A percentile compares a stretch with the other conserved stretches of the same genome.
Conservation (phyloP, 2,797 vertebrate species). For the Lacerta bilineata region DNA sequence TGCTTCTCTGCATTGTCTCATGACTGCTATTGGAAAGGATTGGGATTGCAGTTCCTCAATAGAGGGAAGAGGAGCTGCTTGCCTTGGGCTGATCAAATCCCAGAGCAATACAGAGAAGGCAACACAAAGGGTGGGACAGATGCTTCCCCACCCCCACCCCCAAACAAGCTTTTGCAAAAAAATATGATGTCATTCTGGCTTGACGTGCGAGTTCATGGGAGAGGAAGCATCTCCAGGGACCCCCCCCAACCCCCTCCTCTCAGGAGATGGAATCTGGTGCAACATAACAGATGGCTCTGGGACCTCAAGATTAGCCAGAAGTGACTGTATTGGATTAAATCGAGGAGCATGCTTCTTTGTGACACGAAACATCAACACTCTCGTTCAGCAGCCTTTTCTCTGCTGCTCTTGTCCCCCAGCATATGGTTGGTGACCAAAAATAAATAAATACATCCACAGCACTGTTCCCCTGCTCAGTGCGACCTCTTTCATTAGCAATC, state of each 20-base stretch:
- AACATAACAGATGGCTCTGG: conserved; percentile 24
- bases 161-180: conserved; percentile 6
- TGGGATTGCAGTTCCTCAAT: neutral
- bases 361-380: neutral
- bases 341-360: neutral
- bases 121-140: neutral
- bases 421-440: neutral
- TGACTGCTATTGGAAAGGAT: neutral
- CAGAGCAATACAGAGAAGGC: neutral
- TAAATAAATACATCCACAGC: neutral
- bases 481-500: neutral
- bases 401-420: neutral
- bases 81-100: neutral
- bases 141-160: neutral
- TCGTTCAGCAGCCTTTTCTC: neutral
- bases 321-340: conserved; percentile 21
- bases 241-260: neutral
- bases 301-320: conserved; percentile 18
- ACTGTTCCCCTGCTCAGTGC: neutral
- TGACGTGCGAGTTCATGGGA: conserved; percentile 3
- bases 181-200: conserved; percentile 35
- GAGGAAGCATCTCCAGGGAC: conserved; percentile 23
- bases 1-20: neutral
- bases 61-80: neutral
- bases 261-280: neutral